These are phyloP conservation scores for Luidia sarsii DNA, from an alignment of 53 echinoderm and acorn worm genomes.

Conservation along the genomic window DNA sequence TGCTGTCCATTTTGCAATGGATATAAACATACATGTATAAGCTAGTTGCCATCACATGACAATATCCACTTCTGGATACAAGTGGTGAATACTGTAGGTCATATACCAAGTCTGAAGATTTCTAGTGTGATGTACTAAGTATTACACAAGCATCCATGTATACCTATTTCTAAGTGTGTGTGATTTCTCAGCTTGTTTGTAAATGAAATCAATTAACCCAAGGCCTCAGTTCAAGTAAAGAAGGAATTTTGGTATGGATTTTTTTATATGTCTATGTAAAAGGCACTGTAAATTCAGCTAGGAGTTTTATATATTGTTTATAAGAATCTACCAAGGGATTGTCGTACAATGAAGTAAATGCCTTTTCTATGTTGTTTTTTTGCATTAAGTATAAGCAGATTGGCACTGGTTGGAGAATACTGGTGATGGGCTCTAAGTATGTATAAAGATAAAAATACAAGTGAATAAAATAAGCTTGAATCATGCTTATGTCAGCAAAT, in stretches of 20 bases:
- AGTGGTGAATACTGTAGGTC: too few relatives aligned
- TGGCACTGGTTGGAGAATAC: too few relatives aligned
- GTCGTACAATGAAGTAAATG: neutral
- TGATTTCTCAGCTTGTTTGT: conserved; percentile 43
- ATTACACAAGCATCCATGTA: neutral
- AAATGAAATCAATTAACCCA: conserved; percentile 5
- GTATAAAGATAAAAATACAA: too few relatives aligned
- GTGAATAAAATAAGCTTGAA: too few relatives aligned
- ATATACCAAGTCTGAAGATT: neutral
- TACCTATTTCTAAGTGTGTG: conserved; percentile 41
- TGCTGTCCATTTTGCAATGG: too few relatives aligned
- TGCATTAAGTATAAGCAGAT: neutral
- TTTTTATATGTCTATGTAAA: conserved; percentile 1
- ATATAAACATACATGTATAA: too few relatives aligned
- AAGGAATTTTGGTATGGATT: conserved; percentile 14
- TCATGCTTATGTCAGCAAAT: too few relatives aligned
- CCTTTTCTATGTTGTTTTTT: neutral
- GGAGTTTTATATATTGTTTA: conserved; percentile 21
- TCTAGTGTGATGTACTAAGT: conserved; percentile 7
- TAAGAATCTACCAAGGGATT: neutral
- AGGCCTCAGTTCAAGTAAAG: conserved; percentile 10
- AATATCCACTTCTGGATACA: too few relatives aligned
- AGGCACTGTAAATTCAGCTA: conserved; percentile 34
- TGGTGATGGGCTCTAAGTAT: too few relatives aligned
- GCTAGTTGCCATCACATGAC: too few relatives aligned